Conservation (phyloP, 2,797 vertebrate genomes). For the Intellagama lesueurii region DNA sequence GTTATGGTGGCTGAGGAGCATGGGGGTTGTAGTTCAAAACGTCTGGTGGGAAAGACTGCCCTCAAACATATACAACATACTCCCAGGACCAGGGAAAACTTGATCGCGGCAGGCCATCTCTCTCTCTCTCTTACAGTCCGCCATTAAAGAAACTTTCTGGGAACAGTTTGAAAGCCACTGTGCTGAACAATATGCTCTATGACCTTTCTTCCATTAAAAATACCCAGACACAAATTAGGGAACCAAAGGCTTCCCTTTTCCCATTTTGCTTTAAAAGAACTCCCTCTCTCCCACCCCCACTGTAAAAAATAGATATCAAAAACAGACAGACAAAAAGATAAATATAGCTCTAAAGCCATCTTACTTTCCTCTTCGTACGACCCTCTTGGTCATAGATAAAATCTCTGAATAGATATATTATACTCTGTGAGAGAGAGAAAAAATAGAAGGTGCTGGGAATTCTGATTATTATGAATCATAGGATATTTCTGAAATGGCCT, state of each 20-base stretch:
- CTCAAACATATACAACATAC: neutral
- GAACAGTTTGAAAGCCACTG: neutral
- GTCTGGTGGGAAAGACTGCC: neutral
- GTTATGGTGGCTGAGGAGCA: neutral
- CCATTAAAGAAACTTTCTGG: neutral
- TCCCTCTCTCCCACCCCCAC: neutral
- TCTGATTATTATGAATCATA: slow-evolving; percentile 13
- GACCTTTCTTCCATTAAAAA: slow-evolving; percentile 1
- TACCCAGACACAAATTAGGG: neutral
- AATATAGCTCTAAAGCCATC: slow-evolving; percentile 32
- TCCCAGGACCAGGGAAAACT: neutral
- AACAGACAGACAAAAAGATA: slow-evolving; percentile 60
- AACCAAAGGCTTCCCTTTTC: slow-evolving; percentile 15
- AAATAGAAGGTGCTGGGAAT: slow-evolving; percentile 31
- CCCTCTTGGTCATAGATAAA: slow-evolving; percentile 27
- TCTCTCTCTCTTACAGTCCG: slow-evolving; percentile 1
- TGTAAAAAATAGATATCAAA: slow-evolving; percentile 77
- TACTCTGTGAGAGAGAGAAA: slow-evolving; percentile 31
- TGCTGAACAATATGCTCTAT: neutral
- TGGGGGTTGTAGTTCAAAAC: neutral
- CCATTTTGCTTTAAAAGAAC: slow-evolving; percentile 12
- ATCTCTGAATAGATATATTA: slow-evolving; percentile 7
- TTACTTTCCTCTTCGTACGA: slow-evolving; percentile 11
- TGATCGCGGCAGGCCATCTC: neutral
- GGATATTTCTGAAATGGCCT: slow-evolving; percentile 20